Evolutionary conservation across 2,113 vertebrate species (phyloP).

Genomic region (Gadus macrocephalus): DNA sequence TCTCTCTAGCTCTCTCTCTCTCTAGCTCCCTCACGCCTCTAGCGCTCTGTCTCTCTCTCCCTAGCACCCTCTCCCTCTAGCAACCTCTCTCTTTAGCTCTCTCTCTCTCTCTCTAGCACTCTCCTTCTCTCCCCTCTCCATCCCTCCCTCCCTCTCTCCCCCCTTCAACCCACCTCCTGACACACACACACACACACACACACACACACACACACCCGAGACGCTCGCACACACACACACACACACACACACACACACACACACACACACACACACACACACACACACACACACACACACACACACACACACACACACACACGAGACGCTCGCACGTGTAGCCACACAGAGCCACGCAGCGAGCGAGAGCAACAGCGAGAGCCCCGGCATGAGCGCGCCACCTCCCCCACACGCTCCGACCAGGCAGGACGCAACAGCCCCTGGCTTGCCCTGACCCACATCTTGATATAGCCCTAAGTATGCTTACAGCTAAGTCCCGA

Average conservation of each 20-base stretch:
- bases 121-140: constrained; percentile 46
- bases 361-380: constrained; percentile 2
- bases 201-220: constrained; percentile 17
- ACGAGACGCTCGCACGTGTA: constrained; percentile 15
- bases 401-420: constrained; percentile 59
- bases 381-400: background rate
- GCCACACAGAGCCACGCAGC: constrained; percentile 25
- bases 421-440: constrained; percentile 62
- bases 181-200: constrained; percentile 29
- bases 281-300: constrained; percentile 36
- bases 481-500: constrained; percentile 76
- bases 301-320: constrained; percentile 16
- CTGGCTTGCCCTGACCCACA: constrained; percentile 73
- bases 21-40: background rate
- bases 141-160: constrained; percentile 50
- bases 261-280: constrained; percentile 33
- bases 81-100: constrained; percentile 35
- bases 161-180: constrained; percentile 37
- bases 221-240: constrained; percentile 29
- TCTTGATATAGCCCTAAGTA: constrained; percentile 81
- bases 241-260: constrained; percentile 16
- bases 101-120: constrained; percentile 21
- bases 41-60: constrained; percentile 36
- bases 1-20: constrained; percentile 2
- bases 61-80: constrained; percentile 24